A percentile compares a stretch with the other conserved stretches of the same genome.
phyloP scores from a whole-genome alignment of 30 jellyfish, hydroid and myxozoan species.

The Cassiopea xamachana region DNA sequence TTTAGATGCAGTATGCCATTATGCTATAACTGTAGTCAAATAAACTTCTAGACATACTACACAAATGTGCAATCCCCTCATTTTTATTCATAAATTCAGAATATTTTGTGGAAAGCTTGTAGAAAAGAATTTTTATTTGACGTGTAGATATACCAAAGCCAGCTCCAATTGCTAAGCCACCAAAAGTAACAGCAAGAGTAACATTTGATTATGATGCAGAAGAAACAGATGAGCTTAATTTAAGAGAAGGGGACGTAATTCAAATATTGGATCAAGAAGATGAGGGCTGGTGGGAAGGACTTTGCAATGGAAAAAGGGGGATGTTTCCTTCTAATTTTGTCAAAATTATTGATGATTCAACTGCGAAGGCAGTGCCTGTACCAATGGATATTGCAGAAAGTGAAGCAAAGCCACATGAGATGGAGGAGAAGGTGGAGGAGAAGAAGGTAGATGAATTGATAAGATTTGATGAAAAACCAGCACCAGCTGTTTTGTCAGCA shows the following conservation, averaged over 20 bases:
- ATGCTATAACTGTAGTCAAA: too few relatives aligned
- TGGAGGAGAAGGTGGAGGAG: too few relatives aligned
- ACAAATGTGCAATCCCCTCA: too few relatives aligned
- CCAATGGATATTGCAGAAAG: constrained; percentile 58
- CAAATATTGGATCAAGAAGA: constrained; percentile 76
- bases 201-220: constrained; percentile 81
- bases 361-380: constrained; percentile 13
- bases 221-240: constrained; percentile 82
- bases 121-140: too few relatives aligned
- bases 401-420: constrained; percentile 63
- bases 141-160: too few relatives aligned
- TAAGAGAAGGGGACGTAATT: constrained; percentile 85
- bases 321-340: constrained; percentile 96
- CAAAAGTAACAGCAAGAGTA: constrained; percentile 68
- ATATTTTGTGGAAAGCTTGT: too few relatives aligned
- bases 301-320: constrained; percentile 81
- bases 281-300: constrained; percentile 99
- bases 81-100: too few relatives aligned
- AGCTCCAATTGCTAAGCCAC: not conserved
- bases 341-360: constrained; percentile 55
- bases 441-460: constrained; percentile 7
- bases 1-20: too few relatives aligned
- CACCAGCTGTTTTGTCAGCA: not conserved
- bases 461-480: constrained; percentile 11
- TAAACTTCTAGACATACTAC: too few relatives aligned